Base-by-base conservation (phyloP, 2,113 vertebrate species). In the Zosterops lateralis region DNA sequence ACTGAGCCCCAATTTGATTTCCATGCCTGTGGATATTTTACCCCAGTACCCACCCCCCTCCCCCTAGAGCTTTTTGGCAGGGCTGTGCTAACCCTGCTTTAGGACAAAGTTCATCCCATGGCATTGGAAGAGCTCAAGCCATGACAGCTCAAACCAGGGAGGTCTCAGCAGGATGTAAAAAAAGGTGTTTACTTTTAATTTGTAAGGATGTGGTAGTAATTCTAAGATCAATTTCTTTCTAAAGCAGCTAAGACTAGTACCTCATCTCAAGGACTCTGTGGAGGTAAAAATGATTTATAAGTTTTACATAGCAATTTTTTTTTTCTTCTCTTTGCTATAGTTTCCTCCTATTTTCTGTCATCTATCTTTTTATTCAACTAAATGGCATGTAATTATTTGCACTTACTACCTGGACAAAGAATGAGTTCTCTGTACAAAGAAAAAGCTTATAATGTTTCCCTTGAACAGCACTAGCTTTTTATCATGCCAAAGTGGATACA, bases 381-480 rank as follows among this genome's bases (percentile, higher is more conserved):
- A 95, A 90, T 81, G 68, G 32, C 84, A 76, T 64, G 48, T 57
- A 95, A 93, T 94, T 94, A 95, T 89, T 96, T 92, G 68, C 58
- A 87, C 77, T 94, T 91, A 87, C 60, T 78, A 72, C 48, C 31
- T 70, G 53, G 48, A 92, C 89, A 92, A 91, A 91, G 84, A 96
- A 96, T 26, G 74, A 93, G 28, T 91, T 92, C 77, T 75, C 84
- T 57, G 70, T 51, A 72, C 48, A 57, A 65, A 92, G 61, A 81
- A 75, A 96, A 96, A 79, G 32, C 53, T 74, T 79, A 47, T 90
- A 79, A 88, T 76, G 45, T 92, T 92, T 94, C 66, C 58, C 88
- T 71, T 89, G 91, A 94, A 75, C 20, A 91, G 87, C 64, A 58
- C 61, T 28, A 47, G 57, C 15, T 89, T 84, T 95, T 94, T 91